Evolutionary conservation across 2,797 vertebrate species (phyloP), one percentile per base, ranked within the genome.

Genomic region (Lagocephalus sceleratus): DNA sequence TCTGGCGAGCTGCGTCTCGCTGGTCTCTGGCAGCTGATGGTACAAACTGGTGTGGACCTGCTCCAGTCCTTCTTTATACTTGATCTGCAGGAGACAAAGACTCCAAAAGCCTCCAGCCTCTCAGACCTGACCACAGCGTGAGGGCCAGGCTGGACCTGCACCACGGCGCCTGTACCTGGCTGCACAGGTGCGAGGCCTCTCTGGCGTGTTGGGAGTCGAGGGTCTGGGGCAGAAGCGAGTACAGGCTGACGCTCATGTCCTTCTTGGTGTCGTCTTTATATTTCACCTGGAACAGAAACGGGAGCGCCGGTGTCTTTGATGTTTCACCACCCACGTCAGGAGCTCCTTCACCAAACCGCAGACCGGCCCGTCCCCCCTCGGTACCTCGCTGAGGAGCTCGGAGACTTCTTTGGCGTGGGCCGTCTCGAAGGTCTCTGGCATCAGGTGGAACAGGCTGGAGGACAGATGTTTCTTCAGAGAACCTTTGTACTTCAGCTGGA

Each of bases 381-480:
- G 23, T 72, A 94, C 93, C 91, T 94, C 83, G 57, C 94, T 95
- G 76, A 92, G 89, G 43, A 94, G 86, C 49, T 91, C 87, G 0
- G 87, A 87, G 17, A 88, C 79, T 53, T 94, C 90, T 76, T 83
- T 92, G 0, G 93, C 93, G 60, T 93, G 93, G 9, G 86, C 89
- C 1, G 90, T 95, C 69, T 95, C 91, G 6, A 92, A 78, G 12
- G 94, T 96, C 44, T 90, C 90, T 0, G 94, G 93, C 87, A 97
- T 93, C 85, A 44, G 62, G 43, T 80, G 79, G 83, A 94, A 98
- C 40, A 95, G 81, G 40, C 72, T 75, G 54, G 63, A 66, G 51
- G 73, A 61, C 0, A 62, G 50, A 0, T 35, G 58, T 5, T 63
- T 61, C 66, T 72, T 83, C 57, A 65, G 41, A 1, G 51, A 42